These are phyloP conservation scores for Periplaneta americana DNA, from an alignment of 1,140 invertebrate genomes.

Conservation along the genomic window DNA sequence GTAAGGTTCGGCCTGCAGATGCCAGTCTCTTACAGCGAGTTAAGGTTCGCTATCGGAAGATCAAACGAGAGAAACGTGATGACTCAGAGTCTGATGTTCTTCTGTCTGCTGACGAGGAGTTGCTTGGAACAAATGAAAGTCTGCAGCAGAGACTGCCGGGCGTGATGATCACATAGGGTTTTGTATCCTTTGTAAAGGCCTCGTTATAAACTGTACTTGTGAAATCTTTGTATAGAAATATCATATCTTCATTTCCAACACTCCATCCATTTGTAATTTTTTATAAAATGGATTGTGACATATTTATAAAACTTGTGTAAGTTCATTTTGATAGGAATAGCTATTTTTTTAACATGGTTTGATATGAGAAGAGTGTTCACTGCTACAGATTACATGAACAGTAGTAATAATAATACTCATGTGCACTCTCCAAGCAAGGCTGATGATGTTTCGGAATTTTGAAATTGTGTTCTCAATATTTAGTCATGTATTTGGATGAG, in stretches of 20 bases:
- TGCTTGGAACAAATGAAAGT: constrained; percentile 27
- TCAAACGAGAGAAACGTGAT: constrained; percentile 30
- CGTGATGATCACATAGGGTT: neutral
- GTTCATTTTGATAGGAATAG: neutral
- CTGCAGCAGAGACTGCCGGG: constrained; percentile 10
- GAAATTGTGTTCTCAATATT: neutral
- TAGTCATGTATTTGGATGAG: neutral
- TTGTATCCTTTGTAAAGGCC: neutral
- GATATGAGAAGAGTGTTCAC: neutral
- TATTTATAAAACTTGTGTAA: neutral
- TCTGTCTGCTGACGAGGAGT: constrained; percentile 44
- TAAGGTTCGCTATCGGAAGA: constrained; percentile 44
- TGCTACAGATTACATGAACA: no score
- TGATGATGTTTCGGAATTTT: neutral
- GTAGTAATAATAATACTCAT: neutral
- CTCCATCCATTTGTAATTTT: neutral
- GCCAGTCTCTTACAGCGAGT: constrained; percentile 32
- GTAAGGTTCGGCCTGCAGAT: neutral
- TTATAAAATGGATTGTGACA: neutral
- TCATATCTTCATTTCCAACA: neutral
- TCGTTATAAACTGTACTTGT: neutral
- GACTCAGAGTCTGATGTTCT: constrained; percentile 47
- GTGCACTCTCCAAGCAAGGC: no score
- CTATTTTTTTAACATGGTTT: neutral
- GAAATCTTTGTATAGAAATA: neutral